Conservation (phyloP, 2,113 vertebrate species). For the Chaetodon trifascialis region DNA sequence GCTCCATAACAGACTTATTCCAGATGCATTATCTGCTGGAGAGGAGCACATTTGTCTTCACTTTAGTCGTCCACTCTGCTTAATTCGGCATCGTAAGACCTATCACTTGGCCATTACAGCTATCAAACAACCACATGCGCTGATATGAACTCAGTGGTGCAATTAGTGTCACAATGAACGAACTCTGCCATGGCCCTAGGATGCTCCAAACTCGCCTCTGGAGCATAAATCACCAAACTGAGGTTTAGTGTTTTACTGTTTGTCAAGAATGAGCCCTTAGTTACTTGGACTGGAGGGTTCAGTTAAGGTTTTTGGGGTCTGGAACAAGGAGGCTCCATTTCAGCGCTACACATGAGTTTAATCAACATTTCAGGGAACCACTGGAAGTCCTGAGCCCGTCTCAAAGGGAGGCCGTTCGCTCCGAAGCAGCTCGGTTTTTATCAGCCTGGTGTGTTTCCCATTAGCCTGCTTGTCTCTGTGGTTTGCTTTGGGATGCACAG, state of each 20-base stretch:
- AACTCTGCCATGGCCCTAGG: conserved; percentile 45
- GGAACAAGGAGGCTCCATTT: conserved; percentile 72
- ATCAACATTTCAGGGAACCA: conserved; percentile 78
- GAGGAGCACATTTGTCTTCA: conserved; percentile 56
- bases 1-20: conserved; percentile 40
- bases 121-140: conserved; percentile 64
- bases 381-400: conserved; percentile 65
- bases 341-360: conserved; percentile 79
- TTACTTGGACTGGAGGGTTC: conserved; percentile 66
- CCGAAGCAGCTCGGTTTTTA: conserved; percentile 69
- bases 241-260: conserved; percentile 69
- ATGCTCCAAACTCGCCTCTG: conserved; percentile 50
- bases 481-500: conserved; percentile 70
- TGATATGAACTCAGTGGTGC: conserved; percentile 52
- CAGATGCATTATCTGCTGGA: conserved; percentile 54
- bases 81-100: conserved; percentile 44
- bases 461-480: conserved; percentile 75
- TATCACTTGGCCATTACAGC: conserved; percentile 54
- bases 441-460: conserved; percentile 79
- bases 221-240: conserved; percentile 66
- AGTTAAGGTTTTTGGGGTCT: conserved; percentile 77
- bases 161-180: conserved; percentile 67
- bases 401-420: conserved; percentile 60
- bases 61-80: conserved; percentile 47
- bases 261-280: conserved; percentile 63